Evolutionary conservation across 2,797 vertebrate genomes (phyloP), one percentile per base, ranked within the genome.

Genomic region (Erethizon dorsatum): DNA sequence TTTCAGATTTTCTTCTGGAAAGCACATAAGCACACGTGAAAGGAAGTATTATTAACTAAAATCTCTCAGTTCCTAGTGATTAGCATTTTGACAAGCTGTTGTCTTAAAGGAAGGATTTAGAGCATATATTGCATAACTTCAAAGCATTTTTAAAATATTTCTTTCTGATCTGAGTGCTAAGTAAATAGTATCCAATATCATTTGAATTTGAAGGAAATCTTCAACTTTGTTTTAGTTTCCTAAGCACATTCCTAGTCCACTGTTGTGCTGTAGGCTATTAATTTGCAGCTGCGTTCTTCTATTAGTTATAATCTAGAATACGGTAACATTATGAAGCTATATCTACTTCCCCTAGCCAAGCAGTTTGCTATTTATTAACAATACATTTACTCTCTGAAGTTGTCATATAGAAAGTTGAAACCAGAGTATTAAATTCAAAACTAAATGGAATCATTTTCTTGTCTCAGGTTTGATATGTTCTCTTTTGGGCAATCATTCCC

Each of bases 31-130:
- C 65, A 75, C 52, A 90, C 1, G 20, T 90, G 77, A 95, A 97
- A 96, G 90, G 95, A 97, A 96, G 86, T 45, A 18, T 95, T 97
- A 95, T 95, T 94, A 97, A 56, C 90, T 79, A 52, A 97, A 59
- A 95, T 57, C 79, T 96, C 75, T 93, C 50, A n/a, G 41, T 90
- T 95, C 88, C 80, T 89, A 75, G 89, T 95, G 91, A 97, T 97
- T 89, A 96, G 61, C 90, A 93, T 96, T 95, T 88, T 97, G 95
- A 97, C 95, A 97, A 98, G 95, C 92, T 97, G 88, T 97, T 97
- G 88, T 96, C 92, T 85, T 88, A 91, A 83, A 92, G 52, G 54
- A 96, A 95, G 63, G 37, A 67, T 95, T 95, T 96, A 95, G 37
- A 95, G 94, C 47, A 75, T 33, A 71, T 87, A 59, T 90, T 96